phyloP scores from a whole-genome alignment of 2,797 vertebrate genomes.

The Amblyraja radiata region DNA sequence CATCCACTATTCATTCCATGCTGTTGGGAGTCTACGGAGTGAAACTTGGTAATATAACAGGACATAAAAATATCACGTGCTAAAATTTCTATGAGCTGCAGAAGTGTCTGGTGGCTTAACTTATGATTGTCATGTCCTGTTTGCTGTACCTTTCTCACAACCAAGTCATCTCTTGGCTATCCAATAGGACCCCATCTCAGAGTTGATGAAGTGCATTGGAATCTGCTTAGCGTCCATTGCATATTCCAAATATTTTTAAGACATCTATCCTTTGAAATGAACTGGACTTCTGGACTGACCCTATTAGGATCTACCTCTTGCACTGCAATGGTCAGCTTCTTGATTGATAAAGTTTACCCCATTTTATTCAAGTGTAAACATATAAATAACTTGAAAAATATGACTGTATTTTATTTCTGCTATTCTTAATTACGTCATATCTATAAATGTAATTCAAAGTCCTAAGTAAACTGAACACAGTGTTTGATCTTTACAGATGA shows the following conservation, averaged over 20 bases:
- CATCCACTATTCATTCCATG: no score
- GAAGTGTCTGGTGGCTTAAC: background rate
- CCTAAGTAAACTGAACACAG: background rate
- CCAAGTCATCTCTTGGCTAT: background rate
- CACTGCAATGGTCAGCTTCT: background rate
- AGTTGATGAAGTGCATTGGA: background rate
- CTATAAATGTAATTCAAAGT: background rate
- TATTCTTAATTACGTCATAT: background rate
- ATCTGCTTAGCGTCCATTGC: background rate
- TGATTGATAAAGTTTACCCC: background rate
- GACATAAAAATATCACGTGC: background rate
- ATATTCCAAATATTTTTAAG: background rate
- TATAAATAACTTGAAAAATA: background rate
- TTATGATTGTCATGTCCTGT: background rate
- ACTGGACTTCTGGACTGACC: background rate
- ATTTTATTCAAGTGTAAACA: background rate
- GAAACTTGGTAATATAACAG: no score
- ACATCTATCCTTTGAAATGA: background rate
- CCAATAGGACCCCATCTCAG: background rate
- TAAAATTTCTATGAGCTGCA: background rate
- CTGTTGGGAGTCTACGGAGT: no score
- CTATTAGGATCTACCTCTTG: background rate
- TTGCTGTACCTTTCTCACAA: background rate
- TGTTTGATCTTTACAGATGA: conserved; percentile 42
- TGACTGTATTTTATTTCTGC: background rate